These are phyloP conservation scores for Triplophysa siluroides DNA, from an alignment of 2,113 vertebrate genomes.

Conservation along the genomic window DNA sequence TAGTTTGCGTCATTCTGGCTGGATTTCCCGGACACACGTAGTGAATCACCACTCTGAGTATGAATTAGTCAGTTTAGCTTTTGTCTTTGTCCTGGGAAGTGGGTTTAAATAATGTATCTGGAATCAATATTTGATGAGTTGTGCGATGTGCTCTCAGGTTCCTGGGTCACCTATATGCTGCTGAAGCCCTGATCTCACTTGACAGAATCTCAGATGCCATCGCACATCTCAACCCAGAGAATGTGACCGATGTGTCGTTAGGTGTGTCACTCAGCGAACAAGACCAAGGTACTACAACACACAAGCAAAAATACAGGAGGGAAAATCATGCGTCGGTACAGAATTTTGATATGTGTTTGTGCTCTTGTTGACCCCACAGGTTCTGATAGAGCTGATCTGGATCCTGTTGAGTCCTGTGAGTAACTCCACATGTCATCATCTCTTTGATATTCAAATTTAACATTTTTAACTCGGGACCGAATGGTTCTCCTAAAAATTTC, in stretches of 20 bases:
- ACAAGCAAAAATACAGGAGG: not conserved
- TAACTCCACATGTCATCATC: conserved; percentile 39
- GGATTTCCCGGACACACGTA: not conserved
- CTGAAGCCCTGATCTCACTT: conserved; percentile 96
- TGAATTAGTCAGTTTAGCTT: conserved; percentile 1
- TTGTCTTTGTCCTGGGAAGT: not conserved
- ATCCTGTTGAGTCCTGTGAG: conserved; percentile 93
- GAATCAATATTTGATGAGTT: conserved; percentile 29
- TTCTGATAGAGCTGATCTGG: conserved; percentile 92
- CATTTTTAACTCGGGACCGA: not conserved
- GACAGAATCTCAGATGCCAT: conserved; percentile 98
- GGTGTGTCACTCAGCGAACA: conserved; percentile 90
- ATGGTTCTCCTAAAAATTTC: too few species aligned
- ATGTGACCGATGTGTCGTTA: conserved; percentile 93
- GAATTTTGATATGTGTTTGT: not conserved
- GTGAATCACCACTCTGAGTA: not conserved
- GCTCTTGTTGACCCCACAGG: conserved; percentile 69
- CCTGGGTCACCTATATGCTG: conserved; percentile 95
- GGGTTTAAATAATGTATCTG: conserved; percentile 3
- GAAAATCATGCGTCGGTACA: not conserved
- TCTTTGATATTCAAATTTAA: not conserved
- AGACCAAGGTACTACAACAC: conserved; percentile 86
- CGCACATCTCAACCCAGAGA: conserved; percentile 94
- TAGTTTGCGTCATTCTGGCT: not conserved
- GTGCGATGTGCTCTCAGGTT: conserved; percentile 77